A percentile compares a stretch with the other conserved stretches of the same genome.
These are phyloP conservation scores for Meda fulgida DNA, from an alignment of 2,797 vertebrate genomes.

Conservation along the genomic window DNA sequence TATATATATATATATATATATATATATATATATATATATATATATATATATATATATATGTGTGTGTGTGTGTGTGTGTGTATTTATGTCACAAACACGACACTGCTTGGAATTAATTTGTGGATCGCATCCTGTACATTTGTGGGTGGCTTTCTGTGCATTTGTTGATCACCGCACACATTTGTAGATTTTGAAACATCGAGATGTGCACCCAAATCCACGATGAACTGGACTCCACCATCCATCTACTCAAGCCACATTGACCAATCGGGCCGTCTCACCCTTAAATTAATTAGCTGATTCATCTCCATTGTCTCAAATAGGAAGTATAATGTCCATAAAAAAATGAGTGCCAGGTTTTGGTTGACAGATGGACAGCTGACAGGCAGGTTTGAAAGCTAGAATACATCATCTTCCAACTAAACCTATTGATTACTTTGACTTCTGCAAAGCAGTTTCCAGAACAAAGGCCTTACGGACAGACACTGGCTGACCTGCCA, in stretches of 20 bases:
- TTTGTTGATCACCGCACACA: not conserved
- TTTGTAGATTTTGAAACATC: no score
- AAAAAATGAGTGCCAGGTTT: not conserved
- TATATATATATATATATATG: no score
- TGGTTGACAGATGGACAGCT: slow-evolving; percentile 42
- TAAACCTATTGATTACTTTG: slow-evolving; percentile 72
- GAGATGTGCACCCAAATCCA: not conserved
- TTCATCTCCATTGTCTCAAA: not conserved
- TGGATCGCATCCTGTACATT: not conserved
- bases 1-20: no score
- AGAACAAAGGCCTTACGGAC: slow-evolving; percentile 74
- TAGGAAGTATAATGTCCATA: not conserved
- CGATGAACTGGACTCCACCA: not conserved
- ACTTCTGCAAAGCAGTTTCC: slow-evolving; percentile 80
- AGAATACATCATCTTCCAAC: slow-evolving; percentile 68
- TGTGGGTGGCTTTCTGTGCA: not conserved
- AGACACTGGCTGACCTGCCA: slow-evolving; percentile 70
- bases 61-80: no score
- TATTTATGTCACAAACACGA: no score
- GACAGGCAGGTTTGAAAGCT: slow-evolving; percentile 50
- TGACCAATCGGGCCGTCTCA: not conserved
- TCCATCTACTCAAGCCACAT: not conserved
- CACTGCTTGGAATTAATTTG: no score
- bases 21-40: no score
- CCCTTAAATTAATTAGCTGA: not conserved